Percentiles rank a stretch among this genome's conserved stretches.
Conservation (phyloP, 2,797 vertebrate genomes). For the Labeo calbasu region DNA sequence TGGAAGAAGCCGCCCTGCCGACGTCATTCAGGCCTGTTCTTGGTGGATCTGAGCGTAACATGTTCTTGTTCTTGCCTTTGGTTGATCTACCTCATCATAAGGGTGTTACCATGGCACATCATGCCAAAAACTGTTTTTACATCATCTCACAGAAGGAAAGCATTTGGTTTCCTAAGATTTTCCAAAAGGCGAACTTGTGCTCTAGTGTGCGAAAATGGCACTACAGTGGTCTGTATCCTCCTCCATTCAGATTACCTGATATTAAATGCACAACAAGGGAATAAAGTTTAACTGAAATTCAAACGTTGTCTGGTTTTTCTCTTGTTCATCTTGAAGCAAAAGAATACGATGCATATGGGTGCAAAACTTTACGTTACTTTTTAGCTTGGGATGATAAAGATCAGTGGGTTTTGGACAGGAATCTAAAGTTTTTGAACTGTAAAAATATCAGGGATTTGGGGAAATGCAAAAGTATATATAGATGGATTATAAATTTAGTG, state of each 20-base stretch:
- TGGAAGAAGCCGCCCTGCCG: slow-evolving; percentile 54
- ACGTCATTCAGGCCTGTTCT: slow-evolving; percentile 46
- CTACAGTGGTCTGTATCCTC: slow-evolving; percentile 90
- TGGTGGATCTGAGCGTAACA: slow-evolving; percentile 32
- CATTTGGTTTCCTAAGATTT: slow-evolving; percentile 66
- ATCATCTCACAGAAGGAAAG: slow-evolving; percentile 58
- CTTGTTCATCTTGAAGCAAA: background rate
- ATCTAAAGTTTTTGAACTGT: background rate
- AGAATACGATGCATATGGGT: background rate
- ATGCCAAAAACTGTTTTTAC: slow-evolving; percentile 68
- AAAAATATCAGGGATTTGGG: background rate
- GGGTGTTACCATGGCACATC: slow-evolving; percentile 58
- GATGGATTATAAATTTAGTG: background rate
- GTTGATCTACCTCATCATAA: slow-evolving; percentile 54
- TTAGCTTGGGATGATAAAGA: background rate
- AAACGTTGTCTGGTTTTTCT: slow-evolving; percentile 36
- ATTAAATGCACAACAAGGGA: slow-evolving; percentile 66
- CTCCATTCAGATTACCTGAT: slow-evolving; percentile 86
- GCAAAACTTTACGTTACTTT: background rate
- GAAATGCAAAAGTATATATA: background rate
- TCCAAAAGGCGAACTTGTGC: slow-evolving; percentile 68
- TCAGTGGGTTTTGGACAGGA: background rate
- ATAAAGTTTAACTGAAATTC: slow-evolving; percentile 62
- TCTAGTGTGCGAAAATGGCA: slow-evolving; percentile 84
- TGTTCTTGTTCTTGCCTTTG: slow-evolving; percentile 47